Percentiles rank a stretch among this genome's conserved stretches.
phyloP scores from a whole-genome alignment of 2,113 vertebrate genomes.

The Melanerpes aurifrons region DNA sequence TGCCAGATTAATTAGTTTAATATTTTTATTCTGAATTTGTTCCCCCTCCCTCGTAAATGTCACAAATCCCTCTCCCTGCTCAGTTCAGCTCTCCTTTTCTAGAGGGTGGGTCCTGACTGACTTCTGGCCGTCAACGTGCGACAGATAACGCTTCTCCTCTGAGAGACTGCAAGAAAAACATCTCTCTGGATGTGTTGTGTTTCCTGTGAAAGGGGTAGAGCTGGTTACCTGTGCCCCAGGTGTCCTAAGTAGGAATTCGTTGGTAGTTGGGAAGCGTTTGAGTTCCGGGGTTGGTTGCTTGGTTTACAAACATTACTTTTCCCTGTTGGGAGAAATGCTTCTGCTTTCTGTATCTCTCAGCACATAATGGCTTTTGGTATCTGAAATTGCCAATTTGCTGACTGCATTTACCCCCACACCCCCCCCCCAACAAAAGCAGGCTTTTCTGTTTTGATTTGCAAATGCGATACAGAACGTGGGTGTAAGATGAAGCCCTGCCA shows the following conservation, averaged over 20 bases:
- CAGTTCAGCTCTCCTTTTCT: background rate
- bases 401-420: background rate
- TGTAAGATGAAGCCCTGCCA: background rate
- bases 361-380: background rate
- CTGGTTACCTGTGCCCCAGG: background rate
- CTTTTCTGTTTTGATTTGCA: background rate
- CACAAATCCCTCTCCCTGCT: background rate
- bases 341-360: background rate
- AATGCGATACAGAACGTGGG: background rate
- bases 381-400: background rate
- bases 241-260: background rate
- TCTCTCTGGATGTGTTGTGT: background rate
- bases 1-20: background rate
- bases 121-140: background rate
- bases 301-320: background rate
- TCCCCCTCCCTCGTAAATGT: background rate
- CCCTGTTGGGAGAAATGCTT: background rate
- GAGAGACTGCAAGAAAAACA: background rate
- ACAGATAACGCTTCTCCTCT: slow-evolving; percentile 3
- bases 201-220: background rate
- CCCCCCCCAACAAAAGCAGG: background rate
- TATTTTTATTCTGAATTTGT: background rate
- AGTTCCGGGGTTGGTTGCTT: background rate
- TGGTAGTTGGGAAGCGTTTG: background rate
- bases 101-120: background rate